Evolutionary conservation across 2,888 invertebrate species (phyloP), one percentile per base, ranked within the genome.

Genomic region (Lordiphosa fenestrarum): DNA sequence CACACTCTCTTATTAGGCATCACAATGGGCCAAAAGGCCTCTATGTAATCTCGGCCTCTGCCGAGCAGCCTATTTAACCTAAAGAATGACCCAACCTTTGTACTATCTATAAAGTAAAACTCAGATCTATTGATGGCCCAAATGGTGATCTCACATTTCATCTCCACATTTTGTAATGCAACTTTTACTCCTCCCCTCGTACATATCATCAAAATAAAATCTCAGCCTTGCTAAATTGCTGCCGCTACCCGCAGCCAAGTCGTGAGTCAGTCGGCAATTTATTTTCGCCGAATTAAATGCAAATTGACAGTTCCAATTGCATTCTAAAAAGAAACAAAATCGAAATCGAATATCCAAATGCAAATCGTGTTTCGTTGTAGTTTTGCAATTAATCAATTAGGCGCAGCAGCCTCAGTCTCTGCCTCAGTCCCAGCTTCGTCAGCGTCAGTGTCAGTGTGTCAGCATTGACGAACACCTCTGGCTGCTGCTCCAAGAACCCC

Each of bases 381-480:
- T 76, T 84, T 73, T 84, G 80, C 80, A 80, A 80, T 80, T 80
- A 80, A 80, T 80, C 80, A 80, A 80, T 80, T 80, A 80, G 80
- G 68, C 68, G 65, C 83, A 81, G n/a, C 52, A 38, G 30, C 5
- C 38, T 42, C 50, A 39, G n/a, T n/a, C n/a, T n/a, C n/a, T n/a
- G 65, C 36, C 36, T 35, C 30, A 46, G 58, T 68, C 57, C 41
- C 56, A 64, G 67, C 60, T 66, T 55, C 42, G 37, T 25, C 48
- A 21, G 38, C 81, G 84, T 77, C 81, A 81, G 81, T 81, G 77
- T 77, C 77, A 77, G 84, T 84, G 64, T 75, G 81, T 77, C 73
- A 73, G 48, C 65, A 56, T 63, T 66, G 55, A 59, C 55, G 50
- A 50, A 35, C 84, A 74, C 84, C 78, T 84, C 70, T 68, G 75